These are phyloP conservation scores for Frankliniella fusca DNA, from an alignment of 2,888 invertebrate species.

Conservation along the genomic window DNA sequence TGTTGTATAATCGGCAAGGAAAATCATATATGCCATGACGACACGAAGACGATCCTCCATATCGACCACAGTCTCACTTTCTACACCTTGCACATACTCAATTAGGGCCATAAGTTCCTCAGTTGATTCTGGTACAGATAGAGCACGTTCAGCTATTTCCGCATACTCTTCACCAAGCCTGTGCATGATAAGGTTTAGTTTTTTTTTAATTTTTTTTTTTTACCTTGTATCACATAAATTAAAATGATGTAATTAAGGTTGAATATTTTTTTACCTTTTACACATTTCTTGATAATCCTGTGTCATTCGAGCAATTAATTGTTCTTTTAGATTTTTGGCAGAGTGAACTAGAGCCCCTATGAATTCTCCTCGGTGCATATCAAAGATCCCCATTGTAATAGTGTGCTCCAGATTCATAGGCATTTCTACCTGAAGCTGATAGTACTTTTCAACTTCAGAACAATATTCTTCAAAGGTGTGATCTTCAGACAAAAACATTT, in stretches of 20 bases:
- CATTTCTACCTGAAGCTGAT: slow-evolving; percentile 51
- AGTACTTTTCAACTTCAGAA: slow-evolving; percentile 50
- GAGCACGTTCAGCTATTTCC: slow-evolving; percentile 68
- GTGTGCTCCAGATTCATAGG: slow-evolving; percentile 57
- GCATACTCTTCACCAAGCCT: slow-evolving; percentile 83
- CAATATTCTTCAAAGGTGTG: slow-evolving; percentile 56
- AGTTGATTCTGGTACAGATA: slow-evolving; percentile 77
- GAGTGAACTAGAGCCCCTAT: slow-evolving; percentile 65
- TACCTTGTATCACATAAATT: slow-evolving; percentile 57
- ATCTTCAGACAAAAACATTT: slow-evolving; percentile 61
- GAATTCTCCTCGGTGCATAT: slow-evolving; percentile 74
- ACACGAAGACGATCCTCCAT: slow-evolving; percentile 72
- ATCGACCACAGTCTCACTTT: slow-evolving; percentile 62
- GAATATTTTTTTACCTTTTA: slow-evolving; percentile 54
- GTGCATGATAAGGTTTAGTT: slow-evolving; percentile 47
- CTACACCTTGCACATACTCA: slow-evolving; percentile 69
- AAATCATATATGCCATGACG: slow-evolving; percentile 66
- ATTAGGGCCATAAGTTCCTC: slow-evolving; percentile 79
- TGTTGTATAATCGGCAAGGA: slow-evolving; percentile 75
- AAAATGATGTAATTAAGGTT: slow-evolving; percentile 1
- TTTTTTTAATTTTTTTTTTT: slow-evolving; percentile 67
- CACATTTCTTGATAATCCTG: slow-evolving; percentile 74
- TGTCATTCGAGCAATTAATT: slow-evolving; percentile 69
- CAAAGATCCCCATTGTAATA: slow-evolving; percentile 76
- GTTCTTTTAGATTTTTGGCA: slow-evolving; percentile 64